These are phyloP conservation scores for Euura saliciscinereae DNA, from an alignment of 1,140 invertebrate species.

Conservation along the genomic window DNA sequence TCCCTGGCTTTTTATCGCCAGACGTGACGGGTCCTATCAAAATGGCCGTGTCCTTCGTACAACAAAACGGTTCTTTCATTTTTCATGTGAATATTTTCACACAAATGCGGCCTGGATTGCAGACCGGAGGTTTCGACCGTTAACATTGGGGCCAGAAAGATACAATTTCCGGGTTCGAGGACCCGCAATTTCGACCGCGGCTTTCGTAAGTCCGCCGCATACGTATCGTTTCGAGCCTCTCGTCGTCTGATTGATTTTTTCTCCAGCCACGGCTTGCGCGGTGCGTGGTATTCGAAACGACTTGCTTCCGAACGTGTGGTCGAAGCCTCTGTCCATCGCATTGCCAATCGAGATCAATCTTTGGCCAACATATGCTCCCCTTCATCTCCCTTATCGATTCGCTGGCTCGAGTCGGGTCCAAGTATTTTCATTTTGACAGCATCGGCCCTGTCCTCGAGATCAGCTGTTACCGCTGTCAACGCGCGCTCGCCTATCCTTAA, in stretches of 20 bases:
- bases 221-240: background rate
- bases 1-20: background rate
- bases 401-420: background rate
- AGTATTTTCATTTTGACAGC: background rate
- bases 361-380: background rate
- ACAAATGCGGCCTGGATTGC: background rate
- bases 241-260: background rate
- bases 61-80: constrained; percentile 5
- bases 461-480: constrained; percentile 1
- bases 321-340: background rate
- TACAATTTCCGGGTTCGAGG: too few relatives aligned
- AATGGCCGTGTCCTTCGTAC: background rate
- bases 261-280: background rate
- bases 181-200: too few relatives aligned
- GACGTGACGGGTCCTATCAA: constrained; percentile 4
- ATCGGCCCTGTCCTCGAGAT: background rate
- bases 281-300: background rate
- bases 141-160: too few relatives aligned
- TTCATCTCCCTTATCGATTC: background rate
- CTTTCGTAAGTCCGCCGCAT: too few relatives aligned
- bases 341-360: background rate
- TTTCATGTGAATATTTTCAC: background rate
- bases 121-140: background rate
- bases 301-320: background rate
- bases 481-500: background rate